Conservation (phyloP, 2,113 vertebrate species). For the Centropus bengalensis region DNA sequence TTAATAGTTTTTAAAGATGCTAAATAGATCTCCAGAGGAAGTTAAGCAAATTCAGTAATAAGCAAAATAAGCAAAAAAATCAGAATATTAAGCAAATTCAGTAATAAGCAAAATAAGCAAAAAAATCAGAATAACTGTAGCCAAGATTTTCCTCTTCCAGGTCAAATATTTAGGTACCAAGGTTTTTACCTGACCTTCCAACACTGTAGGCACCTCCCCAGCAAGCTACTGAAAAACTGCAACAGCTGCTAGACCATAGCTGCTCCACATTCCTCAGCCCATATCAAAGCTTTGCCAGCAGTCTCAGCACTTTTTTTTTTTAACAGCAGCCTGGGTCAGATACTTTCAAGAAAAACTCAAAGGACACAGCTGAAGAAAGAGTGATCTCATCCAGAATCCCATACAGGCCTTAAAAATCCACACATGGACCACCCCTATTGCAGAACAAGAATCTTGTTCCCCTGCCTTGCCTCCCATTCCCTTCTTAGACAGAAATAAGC, state of each 20-base stretch:
- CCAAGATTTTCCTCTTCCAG: not conserved
- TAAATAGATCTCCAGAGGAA: not conserved
- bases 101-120: not conserved
- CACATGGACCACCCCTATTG: not conserved
- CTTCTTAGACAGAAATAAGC: not conserved
- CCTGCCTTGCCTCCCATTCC: fast-evolving
- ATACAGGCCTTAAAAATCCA: not conserved
- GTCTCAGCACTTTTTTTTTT: not conserved
- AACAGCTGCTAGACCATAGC: not conserved
- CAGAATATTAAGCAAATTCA: not conserved
- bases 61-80: not conserved
- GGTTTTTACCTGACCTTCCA: not conserved
- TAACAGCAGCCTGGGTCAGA: not conserved
- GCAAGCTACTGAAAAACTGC: not conserved
- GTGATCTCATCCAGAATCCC: not conserved
- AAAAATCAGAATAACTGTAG: not conserved
- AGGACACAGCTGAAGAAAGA: not conserved
- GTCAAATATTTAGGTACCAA: not conserved
- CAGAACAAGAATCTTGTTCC: not conserved
- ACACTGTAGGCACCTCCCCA: not conserved
- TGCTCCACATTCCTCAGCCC: not conserved
- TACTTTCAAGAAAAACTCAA: not conserved
- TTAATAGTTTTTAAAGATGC: not conserved
- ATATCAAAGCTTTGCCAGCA: not conserved
- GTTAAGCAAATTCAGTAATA: not conserved